Evolutionary conservation across 1,140 invertebrate genomes (phyloP).

Genomic region (Nebria ingens): DNA sequence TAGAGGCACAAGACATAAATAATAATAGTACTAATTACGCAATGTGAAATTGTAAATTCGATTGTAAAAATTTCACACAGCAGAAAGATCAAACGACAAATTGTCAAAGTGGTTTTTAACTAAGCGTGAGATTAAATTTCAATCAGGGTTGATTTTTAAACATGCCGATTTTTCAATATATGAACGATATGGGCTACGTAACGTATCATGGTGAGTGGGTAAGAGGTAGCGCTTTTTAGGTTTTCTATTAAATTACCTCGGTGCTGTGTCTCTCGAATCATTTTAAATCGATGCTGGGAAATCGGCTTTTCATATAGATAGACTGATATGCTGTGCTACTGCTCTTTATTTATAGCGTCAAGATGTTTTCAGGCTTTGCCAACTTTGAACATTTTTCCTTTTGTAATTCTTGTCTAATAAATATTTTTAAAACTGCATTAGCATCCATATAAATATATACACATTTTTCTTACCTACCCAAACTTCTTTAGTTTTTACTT

Average conservation of each 20-base stretch:
- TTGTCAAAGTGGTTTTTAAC: neutral
- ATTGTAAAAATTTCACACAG: neutral
- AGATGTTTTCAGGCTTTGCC: no score
- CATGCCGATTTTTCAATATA: neutral
- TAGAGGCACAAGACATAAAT: neutral
- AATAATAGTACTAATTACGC: neutral
- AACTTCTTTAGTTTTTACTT: no score
- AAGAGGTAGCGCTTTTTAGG: neutral
- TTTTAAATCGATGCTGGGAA: neutral
- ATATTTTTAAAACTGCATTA: no score
- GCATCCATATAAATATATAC: no score
- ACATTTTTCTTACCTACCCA: no score
- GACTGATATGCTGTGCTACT: neutral
- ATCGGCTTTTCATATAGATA: neutral
- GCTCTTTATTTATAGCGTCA: neutral
- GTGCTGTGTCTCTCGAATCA: no score
- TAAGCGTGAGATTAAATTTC: neutral
- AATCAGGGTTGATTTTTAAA: neutral
- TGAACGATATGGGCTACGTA: no score
- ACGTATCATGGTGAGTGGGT: no score
- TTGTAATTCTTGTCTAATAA: no score
- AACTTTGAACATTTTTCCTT: no score
- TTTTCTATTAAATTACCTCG: neutral
- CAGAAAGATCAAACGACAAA: neutral
- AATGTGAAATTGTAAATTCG: neutral